Evolutionary conservation across 2,113 vertebrate genomes (phyloP).

Genomic region (Brevimyrus niger): DNA sequence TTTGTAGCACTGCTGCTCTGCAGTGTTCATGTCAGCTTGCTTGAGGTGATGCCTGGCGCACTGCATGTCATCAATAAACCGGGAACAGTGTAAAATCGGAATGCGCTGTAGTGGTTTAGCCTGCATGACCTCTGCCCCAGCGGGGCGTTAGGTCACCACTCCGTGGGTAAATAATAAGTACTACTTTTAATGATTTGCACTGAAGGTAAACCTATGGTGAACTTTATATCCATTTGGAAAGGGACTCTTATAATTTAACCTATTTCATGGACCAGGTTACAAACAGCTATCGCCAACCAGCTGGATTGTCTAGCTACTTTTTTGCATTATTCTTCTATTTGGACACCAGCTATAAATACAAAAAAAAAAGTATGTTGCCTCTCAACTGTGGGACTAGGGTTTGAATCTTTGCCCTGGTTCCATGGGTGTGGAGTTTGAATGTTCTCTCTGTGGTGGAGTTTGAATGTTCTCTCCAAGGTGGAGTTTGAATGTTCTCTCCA

Average conservation of each 20-base stretch:
- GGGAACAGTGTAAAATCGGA: neutral
- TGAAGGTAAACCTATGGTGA: neutral
- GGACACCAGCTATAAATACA: neutral
- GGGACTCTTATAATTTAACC: neutral
- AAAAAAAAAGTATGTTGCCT: neutral
- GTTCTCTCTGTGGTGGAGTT: neutral
- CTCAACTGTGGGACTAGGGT: neutral
- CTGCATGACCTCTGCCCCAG: neutral
- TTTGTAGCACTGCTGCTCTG: neutral
- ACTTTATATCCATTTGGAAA: neutral
- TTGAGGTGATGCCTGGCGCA: neutral
- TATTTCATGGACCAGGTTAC: neutral
- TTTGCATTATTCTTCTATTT: neutral
- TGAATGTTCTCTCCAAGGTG: neutral
- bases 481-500: no score
- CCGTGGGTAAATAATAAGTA: neutral
- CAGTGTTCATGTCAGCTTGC: neutral
- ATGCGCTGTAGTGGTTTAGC: neutral
- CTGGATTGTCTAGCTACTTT: neutral
- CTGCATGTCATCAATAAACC: neutral
- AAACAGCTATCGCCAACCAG: neutral
- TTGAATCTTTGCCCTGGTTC: neutral
- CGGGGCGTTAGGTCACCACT: neutral
- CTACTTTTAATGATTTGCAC: neutral
- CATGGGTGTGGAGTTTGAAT: neutral